Evolutionary conservation across 2,113 vertebrate species (phyloP).

Genomic region (Dryoscopus gambensis): DNA sequence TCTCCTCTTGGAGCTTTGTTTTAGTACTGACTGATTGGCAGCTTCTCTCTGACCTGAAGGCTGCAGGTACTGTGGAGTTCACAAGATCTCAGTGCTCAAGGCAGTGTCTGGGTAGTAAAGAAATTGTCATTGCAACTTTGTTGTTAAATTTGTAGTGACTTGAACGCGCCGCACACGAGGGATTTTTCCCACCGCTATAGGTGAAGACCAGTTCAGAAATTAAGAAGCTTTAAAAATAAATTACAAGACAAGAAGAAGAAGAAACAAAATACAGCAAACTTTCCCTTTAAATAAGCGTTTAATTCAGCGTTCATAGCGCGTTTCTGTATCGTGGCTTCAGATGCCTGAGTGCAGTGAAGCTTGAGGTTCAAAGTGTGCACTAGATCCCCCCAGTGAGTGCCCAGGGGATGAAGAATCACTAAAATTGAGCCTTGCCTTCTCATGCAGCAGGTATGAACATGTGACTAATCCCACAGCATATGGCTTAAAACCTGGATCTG

Average conservation of each 20-base stretch:
- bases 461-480: background rate
- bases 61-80: background rate
- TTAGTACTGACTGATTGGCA: background rate
- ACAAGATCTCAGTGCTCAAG: background rate
- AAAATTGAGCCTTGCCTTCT: background rate
- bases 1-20: background rate
- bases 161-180: fast-evolving
- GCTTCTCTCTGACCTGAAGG: background rate
- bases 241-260: background rate
- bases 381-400: fast-evolving
- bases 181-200: background rate
- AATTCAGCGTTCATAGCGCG: fast-evolving
- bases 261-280: background rate
- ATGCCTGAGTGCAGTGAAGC: background rate
- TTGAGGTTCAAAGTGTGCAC: background rate
- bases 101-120: background rate
- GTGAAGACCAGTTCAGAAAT: background rate
- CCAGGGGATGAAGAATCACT: background rate
- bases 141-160: background rate
- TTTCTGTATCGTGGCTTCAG: background rate
- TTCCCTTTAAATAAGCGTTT: background rate
- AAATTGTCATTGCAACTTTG: background rate
- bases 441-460: background rate
- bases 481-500: background rate
- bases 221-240: background rate